These are phyloP conservation scores for Hydrozoanthus tunicans DNA, from an alignment of 64 coral and sea anemone species.

Conservation along the genomic window DNA sequence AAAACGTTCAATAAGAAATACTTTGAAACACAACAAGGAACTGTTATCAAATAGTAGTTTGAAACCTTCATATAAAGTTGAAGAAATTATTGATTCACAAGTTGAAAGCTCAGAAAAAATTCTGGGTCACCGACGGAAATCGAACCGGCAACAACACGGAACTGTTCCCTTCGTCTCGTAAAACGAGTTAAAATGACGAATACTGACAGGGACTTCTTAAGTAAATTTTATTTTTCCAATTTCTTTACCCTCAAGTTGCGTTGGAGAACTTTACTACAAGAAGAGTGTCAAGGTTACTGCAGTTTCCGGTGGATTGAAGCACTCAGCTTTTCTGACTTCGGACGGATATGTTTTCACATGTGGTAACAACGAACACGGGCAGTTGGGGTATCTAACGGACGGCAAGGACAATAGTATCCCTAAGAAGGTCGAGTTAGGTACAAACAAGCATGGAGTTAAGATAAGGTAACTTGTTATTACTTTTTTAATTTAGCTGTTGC, in stretches of 20 bases:
- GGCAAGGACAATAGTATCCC: slow-evolving; percentile 1
- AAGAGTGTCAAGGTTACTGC: slow-evolving; percentile 41
- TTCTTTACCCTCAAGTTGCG: slow-evolving; percentile 15
- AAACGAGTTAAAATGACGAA: too few relatives aligned
- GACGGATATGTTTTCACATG: slow-evolving; percentile 79
- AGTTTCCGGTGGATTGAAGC: slow-evolving; percentile 67
- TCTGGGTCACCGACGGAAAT: too few relatives aligned
- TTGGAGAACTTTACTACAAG: slow-evolving; percentile 38
- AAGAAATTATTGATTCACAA: too few relatives aligned
- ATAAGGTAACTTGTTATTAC: slow-evolving; percentile 47
- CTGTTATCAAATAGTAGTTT: too few relatives aligned
- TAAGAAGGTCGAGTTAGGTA: slow-evolving; percentile 65
- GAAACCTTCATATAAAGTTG: too few relatives aligned
- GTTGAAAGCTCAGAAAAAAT: too few relatives aligned
- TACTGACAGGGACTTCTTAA: neutral
- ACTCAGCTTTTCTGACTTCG: slow-evolving; percentile 69
- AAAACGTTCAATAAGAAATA: too few relatives aligned
- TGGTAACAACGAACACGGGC: slow-evolving; percentile 72
- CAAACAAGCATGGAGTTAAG: slow-evolving; percentile 55
- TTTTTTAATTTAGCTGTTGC: neutral
- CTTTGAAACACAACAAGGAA: too few relatives aligned
- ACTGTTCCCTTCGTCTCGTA: too few relatives aligned
- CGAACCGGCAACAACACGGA: too few relatives aligned
- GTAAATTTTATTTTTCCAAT: neutral
- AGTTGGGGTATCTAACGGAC: slow-evolving; percentile 70